Conservation (phyloP, 92 coral and sea anemone species). For the Palythoa caribaeorum region DNA sequence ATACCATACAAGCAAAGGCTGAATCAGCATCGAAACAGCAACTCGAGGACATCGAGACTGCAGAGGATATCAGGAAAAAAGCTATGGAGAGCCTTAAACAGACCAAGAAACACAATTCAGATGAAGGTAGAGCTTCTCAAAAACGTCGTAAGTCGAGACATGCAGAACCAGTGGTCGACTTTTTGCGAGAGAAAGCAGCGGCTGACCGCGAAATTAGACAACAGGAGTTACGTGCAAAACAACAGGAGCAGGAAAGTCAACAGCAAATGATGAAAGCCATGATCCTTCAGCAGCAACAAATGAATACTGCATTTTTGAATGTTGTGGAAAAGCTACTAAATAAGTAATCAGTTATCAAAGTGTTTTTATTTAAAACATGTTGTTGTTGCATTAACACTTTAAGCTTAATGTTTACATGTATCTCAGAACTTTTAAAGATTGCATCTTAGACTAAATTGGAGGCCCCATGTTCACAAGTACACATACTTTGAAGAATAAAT, state of each 20-base stretch:
- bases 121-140: slow-evolving; percentile 27
- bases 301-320: slow-evolving; percentile 24
- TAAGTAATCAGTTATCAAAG: slow-evolving; percentile 22
- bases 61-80: slow-evolving; percentile 40
- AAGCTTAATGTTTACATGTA: slow-evolving; percentile 1
- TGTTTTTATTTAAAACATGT: neutral
- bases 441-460: neutral
- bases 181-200: slow-evolving; percentile 22
- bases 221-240: slow-evolving; percentile 12
- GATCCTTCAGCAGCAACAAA: slow-evolving; percentile 38
- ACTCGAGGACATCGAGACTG: slow-evolving; percentile 26
- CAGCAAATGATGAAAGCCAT: slow-evolving; percentile 20
- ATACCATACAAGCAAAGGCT: slow-evolving; percentile 17
- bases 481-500: neutral
- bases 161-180: slow-evolving; percentile 31
- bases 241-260: slow-evolving; percentile 41
- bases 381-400: neutral
- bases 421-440: slow-evolving; percentile 4
- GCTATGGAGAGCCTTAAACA: slow-evolving; percentile 54
- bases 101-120: slow-evolving; percentile 41
- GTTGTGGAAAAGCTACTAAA: slow-evolving; percentile 32
- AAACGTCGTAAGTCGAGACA: slow-evolving; percentile 28
- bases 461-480: neutral
- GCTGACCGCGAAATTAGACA: slow-evolving; percentile 24
- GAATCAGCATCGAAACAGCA: slow-evolving; percentile 26